Percentiles rank a stretch among this genome's conserved stretches.
Evolutionary conservation across 2,113 vertebrate genomes (phyloP).

Genomic region (Alligator mississippiensis): DNA sequence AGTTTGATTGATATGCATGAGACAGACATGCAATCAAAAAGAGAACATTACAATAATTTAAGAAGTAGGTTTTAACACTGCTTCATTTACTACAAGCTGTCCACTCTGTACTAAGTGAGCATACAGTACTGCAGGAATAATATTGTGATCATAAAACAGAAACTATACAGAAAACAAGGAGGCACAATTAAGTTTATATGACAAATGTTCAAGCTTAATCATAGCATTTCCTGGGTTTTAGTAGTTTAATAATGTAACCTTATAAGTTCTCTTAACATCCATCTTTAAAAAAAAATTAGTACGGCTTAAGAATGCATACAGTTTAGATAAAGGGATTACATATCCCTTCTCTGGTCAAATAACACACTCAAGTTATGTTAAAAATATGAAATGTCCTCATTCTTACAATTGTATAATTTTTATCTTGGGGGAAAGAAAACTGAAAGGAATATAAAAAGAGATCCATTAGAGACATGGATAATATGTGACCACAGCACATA

Average conservation of each 20-base stretch:
- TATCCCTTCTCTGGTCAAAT: background rate
- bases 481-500: fast-evolving
- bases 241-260: background rate
- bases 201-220: background rate
- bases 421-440: background rate
- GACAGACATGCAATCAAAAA: background rate
- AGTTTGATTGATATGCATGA: background rate
- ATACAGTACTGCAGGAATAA: background rate
- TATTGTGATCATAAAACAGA: background rate
- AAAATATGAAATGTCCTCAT: background rate
- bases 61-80: background rate
- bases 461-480: background rate
- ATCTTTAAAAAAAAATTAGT: background rate
- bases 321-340: background rate
- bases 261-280: background rate
- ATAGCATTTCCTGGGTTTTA: background rate
- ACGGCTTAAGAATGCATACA: background rate
- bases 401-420: background rate
- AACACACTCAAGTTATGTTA: background rate
- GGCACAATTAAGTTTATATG: background rate
- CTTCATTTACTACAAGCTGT: background rate
- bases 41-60: background rate
- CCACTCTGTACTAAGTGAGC: background rate
- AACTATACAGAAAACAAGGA: background rate
- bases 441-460: background rate